Percentiles rank a stretch among this genome's conserved stretches.
These are phyloP conservation scores for Eulemur rufifrons DNA, from an alignment of 2,113 vertebrate genomes.

Conservation along the genomic window DNA sequence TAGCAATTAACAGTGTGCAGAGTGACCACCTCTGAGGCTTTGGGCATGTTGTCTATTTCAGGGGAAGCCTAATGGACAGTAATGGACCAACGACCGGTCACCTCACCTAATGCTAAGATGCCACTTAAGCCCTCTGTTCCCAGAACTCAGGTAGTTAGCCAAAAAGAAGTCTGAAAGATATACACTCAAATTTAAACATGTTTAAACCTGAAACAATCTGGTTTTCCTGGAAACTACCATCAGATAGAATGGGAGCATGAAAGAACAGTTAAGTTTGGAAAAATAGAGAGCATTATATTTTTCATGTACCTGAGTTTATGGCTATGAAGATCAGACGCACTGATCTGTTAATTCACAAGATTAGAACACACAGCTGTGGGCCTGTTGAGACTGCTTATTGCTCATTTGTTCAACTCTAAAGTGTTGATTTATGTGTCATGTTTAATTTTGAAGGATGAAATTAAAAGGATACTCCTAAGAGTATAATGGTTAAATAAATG, in stretches of 20 bases:
- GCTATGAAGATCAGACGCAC: not conserved
- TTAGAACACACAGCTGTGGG: not conserved
- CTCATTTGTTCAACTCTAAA: not conserved
- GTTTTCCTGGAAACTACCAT: not conserved
- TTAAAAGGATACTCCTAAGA: not conserved
- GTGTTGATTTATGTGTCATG: not conserved
- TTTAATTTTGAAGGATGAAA: conserved; percentile 36
- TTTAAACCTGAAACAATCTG: not conserved
- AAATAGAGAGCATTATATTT: not conserved
- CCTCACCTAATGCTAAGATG: not conserved
- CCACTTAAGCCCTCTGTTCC: not conserved
- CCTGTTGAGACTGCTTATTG: not conserved
- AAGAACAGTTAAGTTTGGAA: not conserved
- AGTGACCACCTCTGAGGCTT: not conserved
- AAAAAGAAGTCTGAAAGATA: not conserved
- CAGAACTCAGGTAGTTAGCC: not conserved
- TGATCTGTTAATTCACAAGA: not conserved
- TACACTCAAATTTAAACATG: not conserved
- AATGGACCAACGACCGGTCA: not conserved
- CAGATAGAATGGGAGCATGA: not conserved
- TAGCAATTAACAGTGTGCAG: not conserved
- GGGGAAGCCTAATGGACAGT: not conserved
- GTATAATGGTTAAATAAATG: not conserved
- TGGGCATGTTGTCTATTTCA: not conserved
- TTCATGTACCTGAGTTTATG: not conserved